phyloP scores from a whole-genome alignment of 2,888 invertebrate genomes.

The Osedax fenrisi region DNA sequence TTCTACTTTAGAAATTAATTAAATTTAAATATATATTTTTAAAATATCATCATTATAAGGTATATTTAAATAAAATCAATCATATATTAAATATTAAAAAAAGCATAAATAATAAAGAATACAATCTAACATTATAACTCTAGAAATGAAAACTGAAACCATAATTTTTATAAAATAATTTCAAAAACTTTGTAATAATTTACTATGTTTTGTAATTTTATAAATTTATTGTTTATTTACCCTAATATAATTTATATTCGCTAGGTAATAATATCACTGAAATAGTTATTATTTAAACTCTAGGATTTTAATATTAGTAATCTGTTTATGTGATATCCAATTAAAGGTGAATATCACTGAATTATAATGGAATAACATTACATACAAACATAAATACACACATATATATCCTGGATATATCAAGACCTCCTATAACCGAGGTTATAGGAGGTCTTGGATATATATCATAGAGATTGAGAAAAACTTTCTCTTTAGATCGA shows the following conservation, averaged over 20 bases:
- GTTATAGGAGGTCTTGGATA: no score
- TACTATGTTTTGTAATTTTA: not conserved
- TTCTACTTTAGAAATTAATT: not conserved
- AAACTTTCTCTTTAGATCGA: no score
- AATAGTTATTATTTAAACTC: no score
- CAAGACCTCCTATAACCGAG: no score
- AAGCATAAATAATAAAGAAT: not conserved
- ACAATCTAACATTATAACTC: conserved; percentile 30
- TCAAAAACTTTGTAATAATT: not conserved
- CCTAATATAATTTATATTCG: not conserved
- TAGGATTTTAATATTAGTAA: no score
- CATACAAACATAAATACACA: no score
- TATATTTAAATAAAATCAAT: not conserved
- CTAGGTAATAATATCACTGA: no score
- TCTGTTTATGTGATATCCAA: no score
- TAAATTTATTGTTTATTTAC: not conserved
- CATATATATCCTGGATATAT: no score
- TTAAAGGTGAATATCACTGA: no score
- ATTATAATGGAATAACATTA: no score
- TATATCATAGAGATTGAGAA: no score
- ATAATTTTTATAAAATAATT: conserved; percentile 6
- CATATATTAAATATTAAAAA: not conserved
- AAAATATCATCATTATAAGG: not conserved
- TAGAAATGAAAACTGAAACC: conserved; percentile 31
- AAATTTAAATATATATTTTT: not conserved